Evolutionary conservation across 2,113 vertebrate genomes (phyloP).

Genomic region (Chroicocephalus ridibundus): DNA sequence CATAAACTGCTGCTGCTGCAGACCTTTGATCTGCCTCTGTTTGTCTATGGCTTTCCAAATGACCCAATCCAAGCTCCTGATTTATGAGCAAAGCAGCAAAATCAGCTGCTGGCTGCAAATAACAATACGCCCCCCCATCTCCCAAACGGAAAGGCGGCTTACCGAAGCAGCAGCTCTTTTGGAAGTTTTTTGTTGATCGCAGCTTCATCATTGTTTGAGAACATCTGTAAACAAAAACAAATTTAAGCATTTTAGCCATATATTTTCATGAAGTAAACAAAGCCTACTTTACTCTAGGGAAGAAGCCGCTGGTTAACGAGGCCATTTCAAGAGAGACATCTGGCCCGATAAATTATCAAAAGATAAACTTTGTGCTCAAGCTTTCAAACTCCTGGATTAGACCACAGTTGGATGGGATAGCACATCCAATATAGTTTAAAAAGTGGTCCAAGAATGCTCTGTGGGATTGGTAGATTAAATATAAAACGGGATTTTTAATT

Average conservation of each 20-base stretch:
- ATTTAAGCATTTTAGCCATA: not conserved
- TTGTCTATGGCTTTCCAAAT: not conserved
- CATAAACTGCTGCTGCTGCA: not conserved
- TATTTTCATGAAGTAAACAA: not conserved
- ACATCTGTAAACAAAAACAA: slow-evolving; percentile 85
- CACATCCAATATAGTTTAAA: not conserved
- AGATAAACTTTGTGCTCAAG: not conserved
- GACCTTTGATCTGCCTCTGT: not conserved
- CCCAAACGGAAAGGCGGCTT: not conserved
- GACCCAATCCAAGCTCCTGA: not conserved
- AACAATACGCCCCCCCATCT: not conserved
- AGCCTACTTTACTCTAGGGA: not conserved
- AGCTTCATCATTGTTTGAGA: slow-evolving; percentile 97
- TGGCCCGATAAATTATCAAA: not conserved
- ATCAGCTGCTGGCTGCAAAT: not conserved
- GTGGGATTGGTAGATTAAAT: not conserved
- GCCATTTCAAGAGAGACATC: not conserved
- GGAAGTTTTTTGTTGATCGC: slow-evolving; percentile 98
- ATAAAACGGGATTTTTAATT: not conserved
- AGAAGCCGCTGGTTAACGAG: not conserved
- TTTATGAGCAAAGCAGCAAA: not conserved
- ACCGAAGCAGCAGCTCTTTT: slow-evolving; percentile 95
- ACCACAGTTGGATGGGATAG: not conserved
- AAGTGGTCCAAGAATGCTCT: not conserved
- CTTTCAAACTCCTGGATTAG: not conserved